phyloP scores from a whole-genome alignment of 92 coral and sea anemone genomes.

The Montipora capitata region DNA sequence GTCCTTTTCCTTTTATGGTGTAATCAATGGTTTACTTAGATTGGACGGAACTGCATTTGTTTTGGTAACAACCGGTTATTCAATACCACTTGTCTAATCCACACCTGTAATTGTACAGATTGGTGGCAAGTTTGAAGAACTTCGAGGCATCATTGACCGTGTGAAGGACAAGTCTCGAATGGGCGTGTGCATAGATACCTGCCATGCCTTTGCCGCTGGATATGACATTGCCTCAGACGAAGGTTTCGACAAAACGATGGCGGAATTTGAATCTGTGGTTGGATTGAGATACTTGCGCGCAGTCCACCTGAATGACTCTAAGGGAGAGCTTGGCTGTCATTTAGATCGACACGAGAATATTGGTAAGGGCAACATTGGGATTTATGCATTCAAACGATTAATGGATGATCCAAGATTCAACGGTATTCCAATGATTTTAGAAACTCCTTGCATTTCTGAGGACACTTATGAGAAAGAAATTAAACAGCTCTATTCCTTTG shows the following conservation, averaged over 20 bases:
- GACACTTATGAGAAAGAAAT: conserved; percentile 87
- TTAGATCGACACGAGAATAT: conserved; percentile 96
- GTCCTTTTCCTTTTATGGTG: too few species aligned
- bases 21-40: too few species aligned
- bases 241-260: conserved; percentile 84
- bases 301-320: conserved; percentile 93
- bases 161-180: conserved; percentile 92
- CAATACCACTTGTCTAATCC: not conserved
- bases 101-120: conserved; percentile 59
- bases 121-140: conserved; percentile 98
- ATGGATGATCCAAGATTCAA: conserved; percentile 89
- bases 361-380: conserved; percentile 94
- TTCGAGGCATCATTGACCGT: conserved; percentile 87
- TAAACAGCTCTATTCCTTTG: conserved; percentile 80
- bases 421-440: conserved; percentile 94
- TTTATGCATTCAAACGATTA: conserved; percentile 76
- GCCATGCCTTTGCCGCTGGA: conserved; percentile 98
- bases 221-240: conserved; percentile 82
- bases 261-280: conserved; percentile 80
- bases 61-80: too few species aligned
- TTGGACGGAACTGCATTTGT: too few species aligned
- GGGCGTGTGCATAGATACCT: conserved; percentile 94
- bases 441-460: conserved; percentile 88
- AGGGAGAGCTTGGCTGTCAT: conserved; percentile 95
- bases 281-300: conserved; percentile 89